Conservation (phyloP, 2,113 vertebrate species). For the Corapipo altera region DNA sequence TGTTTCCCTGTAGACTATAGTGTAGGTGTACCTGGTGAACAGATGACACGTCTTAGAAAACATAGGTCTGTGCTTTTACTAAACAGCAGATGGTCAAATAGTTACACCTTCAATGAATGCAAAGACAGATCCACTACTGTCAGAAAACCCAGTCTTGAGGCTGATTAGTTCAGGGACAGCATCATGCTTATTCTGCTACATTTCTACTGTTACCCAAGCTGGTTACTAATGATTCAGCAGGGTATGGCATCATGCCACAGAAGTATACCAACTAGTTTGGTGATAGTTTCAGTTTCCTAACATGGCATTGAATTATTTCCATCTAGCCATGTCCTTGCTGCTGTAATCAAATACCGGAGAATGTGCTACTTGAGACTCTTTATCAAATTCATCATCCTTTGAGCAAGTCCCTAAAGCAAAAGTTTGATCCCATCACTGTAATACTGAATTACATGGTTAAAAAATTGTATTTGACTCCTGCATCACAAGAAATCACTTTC, state of each 20-base stretch:
- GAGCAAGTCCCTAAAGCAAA: neutral
- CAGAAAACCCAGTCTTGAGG: neutral
- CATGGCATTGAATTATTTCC: neutral
- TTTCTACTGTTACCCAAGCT: neutral
- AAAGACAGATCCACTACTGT: neutral
- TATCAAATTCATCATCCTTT: neutral
- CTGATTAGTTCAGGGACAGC: neutral
- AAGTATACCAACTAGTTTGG: neutral
- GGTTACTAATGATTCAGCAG: neutral
- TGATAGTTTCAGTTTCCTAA: neutral
- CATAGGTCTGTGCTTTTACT: neutral
- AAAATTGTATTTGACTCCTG: neutral
- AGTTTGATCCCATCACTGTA: neutral
- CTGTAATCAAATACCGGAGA: neutral
- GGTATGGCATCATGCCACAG: neutral
- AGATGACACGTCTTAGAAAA: neutral
- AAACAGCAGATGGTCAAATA: neutral
- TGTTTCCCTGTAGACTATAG: neutral
- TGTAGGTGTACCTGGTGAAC: neutral
- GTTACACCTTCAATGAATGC: neutral
- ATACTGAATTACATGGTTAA: neutral
- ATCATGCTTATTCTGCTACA: neutral
- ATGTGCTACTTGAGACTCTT: neutral
- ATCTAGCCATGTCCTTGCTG: neutral
- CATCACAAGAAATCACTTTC: neutral